Evolutionary conservation across 1,140 invertebrate species (phyloP), one percentile per base, ranked within the genome.

Genomic region (Pseudomyrmex flavicornis): DNA sequence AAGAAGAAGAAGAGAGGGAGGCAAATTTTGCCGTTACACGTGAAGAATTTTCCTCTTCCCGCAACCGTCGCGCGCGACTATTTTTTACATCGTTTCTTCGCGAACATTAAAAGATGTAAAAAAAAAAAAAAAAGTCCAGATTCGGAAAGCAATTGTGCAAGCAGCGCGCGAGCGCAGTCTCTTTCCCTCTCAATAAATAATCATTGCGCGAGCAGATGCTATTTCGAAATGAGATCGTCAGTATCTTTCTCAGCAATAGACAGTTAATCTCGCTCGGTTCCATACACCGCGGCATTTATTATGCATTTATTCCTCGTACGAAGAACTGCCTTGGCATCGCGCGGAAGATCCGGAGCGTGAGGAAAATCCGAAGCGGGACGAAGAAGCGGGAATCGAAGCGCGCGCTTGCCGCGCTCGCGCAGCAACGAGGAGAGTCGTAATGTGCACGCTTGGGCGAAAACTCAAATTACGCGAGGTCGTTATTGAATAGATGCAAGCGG

Each of bases 401-500:
- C 35, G 35, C 35, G 35, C 35, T 35, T 7, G 35, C 35, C 35
- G 35, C 35, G 35, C 5, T 35, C 35, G 35, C 35, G 35, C 35
- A 7, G 35, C 35, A 35, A 35, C 35, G 35, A 7, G 35, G 5
- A 35, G 5, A 35, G 35, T 35, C 66, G 65, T 72, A 70, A 80
- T 80, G 66, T 59, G 76, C 44, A 35, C 54, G 52, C 76, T 80
- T 72, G 59, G 44, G 66, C 66, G 66, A 80, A 80, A 80, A 80
- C 76, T 80, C 50, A 80, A 80, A 80, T 72, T 80, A 80, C 76
- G 66, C 66, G 20, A 61, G 56, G 68, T 35, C 66, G 65, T 80
- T 59, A 80, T 80, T 72, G 76, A 80, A 80, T 72, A 59, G 76
- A 80, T 70, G 76, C 76, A 59, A 70, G 66, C 76, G 76, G 35